Conservation (phyloP, 2,797 vertebrate species). For the Choloepus didactylus region DNA sequence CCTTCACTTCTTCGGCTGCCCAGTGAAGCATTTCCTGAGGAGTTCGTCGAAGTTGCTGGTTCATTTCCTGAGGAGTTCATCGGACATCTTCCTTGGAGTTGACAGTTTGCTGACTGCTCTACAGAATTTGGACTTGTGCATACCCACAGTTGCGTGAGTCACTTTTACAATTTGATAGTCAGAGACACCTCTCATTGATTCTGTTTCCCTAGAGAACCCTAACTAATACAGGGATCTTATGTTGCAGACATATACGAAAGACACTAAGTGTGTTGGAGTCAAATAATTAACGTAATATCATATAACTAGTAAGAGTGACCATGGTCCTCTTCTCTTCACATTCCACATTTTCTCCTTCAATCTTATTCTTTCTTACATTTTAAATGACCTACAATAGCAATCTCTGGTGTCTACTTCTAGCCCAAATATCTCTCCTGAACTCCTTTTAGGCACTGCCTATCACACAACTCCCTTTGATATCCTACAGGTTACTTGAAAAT, state of each 20-base stretch:
- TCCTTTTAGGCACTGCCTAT: not conserved
- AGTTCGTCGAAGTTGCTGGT: no score
- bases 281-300: not conserved
- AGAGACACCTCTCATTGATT: no score
- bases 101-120: no score
- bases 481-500: not conserved
- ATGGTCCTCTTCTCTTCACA: not conserved
- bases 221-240: not conserved
- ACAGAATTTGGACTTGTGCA: no score
- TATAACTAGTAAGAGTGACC: not conserved
- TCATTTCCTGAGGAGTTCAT: no score
- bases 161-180: no score
- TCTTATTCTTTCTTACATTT: slow-evolving; percentile 17
- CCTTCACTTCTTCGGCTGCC: no score
- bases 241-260: not conserved
- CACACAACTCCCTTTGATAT: not conserved
- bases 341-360: slow-evolving; percentile 17
- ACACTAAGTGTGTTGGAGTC: not conserved
- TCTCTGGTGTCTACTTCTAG: not conserved
- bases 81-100: no score
- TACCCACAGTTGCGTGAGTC: no score
- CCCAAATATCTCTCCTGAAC: not conserved
- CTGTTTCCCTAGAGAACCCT: no score
- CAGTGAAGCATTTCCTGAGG: no score
- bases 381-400: not conserved